These are phyloP conservation scores for Cryptotis parvus DNA, from an alignment of 2,113 vertebrate genomes.

Conservation along the genomic window DNA sequence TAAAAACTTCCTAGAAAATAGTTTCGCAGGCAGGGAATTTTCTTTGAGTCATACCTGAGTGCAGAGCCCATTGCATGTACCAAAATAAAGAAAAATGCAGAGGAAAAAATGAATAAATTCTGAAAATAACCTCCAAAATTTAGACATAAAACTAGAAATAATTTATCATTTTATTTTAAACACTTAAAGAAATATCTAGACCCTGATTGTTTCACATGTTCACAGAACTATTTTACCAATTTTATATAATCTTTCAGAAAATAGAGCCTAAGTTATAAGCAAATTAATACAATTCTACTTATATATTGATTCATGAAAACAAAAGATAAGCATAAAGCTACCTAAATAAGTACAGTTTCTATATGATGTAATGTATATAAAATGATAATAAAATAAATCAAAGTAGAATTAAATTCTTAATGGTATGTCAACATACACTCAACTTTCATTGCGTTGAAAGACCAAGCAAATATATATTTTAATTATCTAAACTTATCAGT, in stretches of 20 bases:
- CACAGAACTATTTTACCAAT: too few species aligned
- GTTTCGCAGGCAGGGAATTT: too few species aligned
- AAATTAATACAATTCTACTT: too few species aligned
- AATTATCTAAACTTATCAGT: neutral
- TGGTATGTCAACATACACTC: neutral
- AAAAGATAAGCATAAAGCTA: neutral
- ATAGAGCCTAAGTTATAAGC: too few species aligned
- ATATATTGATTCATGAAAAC: neutral
- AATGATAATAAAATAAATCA: neutral
- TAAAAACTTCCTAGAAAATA: neutral
- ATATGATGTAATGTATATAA: neutral
- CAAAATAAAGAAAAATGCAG: too few species aligned
- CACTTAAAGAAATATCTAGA: neutral
- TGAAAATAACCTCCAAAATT: neutral
- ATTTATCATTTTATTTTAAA: neutral
- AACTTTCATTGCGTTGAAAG: neutral
- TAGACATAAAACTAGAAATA: neutral
- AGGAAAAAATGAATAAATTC: too few species aligned
- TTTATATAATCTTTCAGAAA: too few species aligned
- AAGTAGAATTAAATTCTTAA: neutral
- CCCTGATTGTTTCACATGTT: neutral
- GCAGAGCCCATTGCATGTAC: too few species aligned
- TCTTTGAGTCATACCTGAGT: too few species aligned
- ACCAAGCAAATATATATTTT: neutral
- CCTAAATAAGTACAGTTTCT: neutral